Percentiles rank a stretch among this genome's conserved stretches.
These are phyloP conservation scores for Napeogenes inachia DNA, from an alignment of 2,888 invertebrate genomes.

Conservation along the genomic window DNA sequence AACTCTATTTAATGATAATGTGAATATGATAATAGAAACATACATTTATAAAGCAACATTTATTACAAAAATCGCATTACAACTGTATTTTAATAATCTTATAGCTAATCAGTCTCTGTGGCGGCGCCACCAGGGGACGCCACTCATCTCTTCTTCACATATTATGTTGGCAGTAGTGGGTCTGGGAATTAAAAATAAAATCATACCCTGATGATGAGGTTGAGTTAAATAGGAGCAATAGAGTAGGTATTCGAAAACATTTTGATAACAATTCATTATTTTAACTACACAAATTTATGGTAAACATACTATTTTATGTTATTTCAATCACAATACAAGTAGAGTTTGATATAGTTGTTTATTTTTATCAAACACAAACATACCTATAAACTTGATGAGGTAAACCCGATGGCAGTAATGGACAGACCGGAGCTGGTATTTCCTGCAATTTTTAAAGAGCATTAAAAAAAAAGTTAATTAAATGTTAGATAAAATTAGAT, in stretches of 20 bases:
- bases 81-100: conserved; percentile 23
- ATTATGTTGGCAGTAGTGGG: conserved; percentile 48
- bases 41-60: conserved; percentile 15
- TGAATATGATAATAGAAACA: conserved; percentile 16
- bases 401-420: conserved; percentile 58
- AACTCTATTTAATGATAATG: neutral
- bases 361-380: conserved; percentile 13
- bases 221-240: no score
- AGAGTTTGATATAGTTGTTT: no score
- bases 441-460: conserved; percentile 48
- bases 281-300: neutral
- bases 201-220: no score
- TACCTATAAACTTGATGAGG: conserved; percentile 72
- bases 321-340: neutral
- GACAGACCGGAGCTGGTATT: conserved; percentile 56
- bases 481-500: no score
- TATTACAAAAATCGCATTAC: conserved; percentile 25
- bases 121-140: conserved; percentile 74
- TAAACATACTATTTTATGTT: no score
- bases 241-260: neutral
- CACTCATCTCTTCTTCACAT: conserved; percentile 64
- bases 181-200: conserved; percentile 35
- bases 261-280: neutral
- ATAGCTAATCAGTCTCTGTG: conserved; percentile 61
- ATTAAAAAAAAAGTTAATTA: conserved; percentile 8